Percentiles rank a stretch among this genome's conserved stretches.
These are phyloP conservation scores for Lagria hirta DNA, from an alignment of 2,888 invertebrate genomes.

Conservation along the genomic window DNA sequence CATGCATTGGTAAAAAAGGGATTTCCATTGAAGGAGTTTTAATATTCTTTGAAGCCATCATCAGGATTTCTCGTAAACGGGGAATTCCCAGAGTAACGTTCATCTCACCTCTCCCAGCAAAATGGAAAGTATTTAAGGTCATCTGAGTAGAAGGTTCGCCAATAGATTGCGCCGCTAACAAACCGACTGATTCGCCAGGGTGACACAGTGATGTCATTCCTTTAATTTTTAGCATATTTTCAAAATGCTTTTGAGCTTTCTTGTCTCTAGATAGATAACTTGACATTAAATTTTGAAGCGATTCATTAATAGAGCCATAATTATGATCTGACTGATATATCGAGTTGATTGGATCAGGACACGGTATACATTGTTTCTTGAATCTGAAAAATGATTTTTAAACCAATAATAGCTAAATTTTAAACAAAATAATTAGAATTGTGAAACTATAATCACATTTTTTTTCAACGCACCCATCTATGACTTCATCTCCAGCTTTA, in stretches of 20 bases:
- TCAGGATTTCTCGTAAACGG: constrained; percentile 91
- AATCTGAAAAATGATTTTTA: constrained; percentile 32
- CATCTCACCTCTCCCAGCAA: constrained; percentile 99
- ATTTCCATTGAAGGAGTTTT: constrained; percentile 97
- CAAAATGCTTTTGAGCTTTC: constrained; percentile 52
- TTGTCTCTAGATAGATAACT: constrained; percentile 55
- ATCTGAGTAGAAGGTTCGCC: constrained; percentile 99
- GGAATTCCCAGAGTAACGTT: constrained; percentile 99
- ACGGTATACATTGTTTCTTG: constrained; percentile 46
- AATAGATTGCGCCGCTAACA: constrained; percentile 95
- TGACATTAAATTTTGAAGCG: constrained; percentile 68
- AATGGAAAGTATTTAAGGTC: constrained; percentile 99
- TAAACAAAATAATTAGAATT: constrained; percentile 2
- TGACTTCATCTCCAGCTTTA: constrained; percentile 61
- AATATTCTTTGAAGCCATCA: constrained; percentile 91
- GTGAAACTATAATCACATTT: no score
- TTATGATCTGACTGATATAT: constrained; percentile 71
- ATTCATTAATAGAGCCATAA: constrained; percentile 85
- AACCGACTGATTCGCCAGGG: constrained; percentile 95
- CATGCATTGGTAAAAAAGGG: constrained; percentile 64
- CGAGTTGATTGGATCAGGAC: constrained; percentile 76
- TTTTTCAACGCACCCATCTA: constrained; percentile 53
- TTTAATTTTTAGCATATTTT: constrained; percentile 74
- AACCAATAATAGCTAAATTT: constrained; percentile 19
- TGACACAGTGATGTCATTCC: constrained; percentile 74